phyloP scores from a whole-genome alignment of 2,113 vertebrate genomes.

The Cinclus cinclus region DNA sequence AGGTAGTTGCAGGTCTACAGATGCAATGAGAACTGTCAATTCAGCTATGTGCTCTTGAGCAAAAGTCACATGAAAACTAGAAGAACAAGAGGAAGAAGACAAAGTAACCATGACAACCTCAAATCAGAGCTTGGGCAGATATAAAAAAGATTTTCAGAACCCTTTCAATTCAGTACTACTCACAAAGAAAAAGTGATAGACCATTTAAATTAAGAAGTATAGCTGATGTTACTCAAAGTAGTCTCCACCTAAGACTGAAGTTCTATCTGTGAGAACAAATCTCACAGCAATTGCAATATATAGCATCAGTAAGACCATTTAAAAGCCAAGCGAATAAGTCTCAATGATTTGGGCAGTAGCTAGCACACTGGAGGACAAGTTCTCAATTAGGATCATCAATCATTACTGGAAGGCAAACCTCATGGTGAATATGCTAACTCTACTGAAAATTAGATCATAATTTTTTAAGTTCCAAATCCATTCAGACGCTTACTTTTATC shows the following conservation, averaged over 20 bases:
- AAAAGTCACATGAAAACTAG: not conserved
- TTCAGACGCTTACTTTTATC: not conserved
- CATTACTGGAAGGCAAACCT: not conserved
- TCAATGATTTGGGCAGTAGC: not conserved
- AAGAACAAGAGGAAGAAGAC: not conserved
- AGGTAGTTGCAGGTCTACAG: not conserved
- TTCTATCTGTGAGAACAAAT: not conserved
- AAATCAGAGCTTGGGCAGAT: not conserved
- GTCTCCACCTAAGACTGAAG: not conserved
- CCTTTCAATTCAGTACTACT: not conserved
- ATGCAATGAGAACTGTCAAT: not conserved
- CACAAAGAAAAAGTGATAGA: not conserved
- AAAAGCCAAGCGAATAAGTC: not conserved
- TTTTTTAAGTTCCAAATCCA: not conserved
- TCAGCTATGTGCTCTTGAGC: not conserved
- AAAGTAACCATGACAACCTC: not conserved
- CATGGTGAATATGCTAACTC: not conserved
- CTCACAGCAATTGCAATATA: not conserved
- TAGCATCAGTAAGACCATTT: not conserved
- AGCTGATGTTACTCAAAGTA: not conserved
- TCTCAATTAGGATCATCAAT: not conserved
- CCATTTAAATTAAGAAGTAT: not conserved
- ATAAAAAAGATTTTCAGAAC: not conserved
- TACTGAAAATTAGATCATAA: not conserved
- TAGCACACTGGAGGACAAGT: not conserved